Evolutionary conservation across 2,113 vertebrate species (phyloP), one percentile per base, ranked within the genome.

Genomic region (Serinus canaria): DNA sequence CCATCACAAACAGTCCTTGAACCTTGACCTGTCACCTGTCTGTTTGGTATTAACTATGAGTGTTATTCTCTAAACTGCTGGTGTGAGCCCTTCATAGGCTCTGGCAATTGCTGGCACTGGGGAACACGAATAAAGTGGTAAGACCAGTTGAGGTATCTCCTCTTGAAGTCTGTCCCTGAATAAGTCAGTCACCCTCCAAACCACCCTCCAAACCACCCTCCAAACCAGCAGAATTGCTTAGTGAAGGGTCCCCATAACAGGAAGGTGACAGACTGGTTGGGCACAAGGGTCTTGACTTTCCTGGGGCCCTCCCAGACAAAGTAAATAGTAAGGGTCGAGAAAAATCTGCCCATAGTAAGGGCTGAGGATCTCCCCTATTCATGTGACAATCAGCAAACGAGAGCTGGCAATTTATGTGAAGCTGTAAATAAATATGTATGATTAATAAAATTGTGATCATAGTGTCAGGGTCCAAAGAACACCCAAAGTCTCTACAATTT

Each of bases 161-260:
- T 41, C 12, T 50, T 19, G 4, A 10, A 49, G 25, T 25, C 16
- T 25, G 8, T 35, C 31, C 13, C 25, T 59, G 21, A 21, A 31
- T 43, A 35, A 67, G 25, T 59, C 52, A 50, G 31, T 50, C 16
- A 41, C 39, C 39, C 39, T 41, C 39, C 39, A 50, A 67, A 35
- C 2, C 2, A 35, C 16, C 0, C 25, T 76, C 10, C 3, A 50
- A 67, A 35, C 2, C 2, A 35, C 21, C 0, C 25, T 76, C 11
- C 3, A 4, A 9, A 25, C 25, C 44, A 86, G 7, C 16, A 76
- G 44, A 2, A 16, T 6, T 50, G 1, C 9, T 50, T 9, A 25
- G 16, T 31, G 52, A 49, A 31, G 31, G 7, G 25, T 58, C 31
- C 7, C 13, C 35, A 43, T 11, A 11, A 43, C 2, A 35, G 9